Evolutionary conservation across 2,888 invertebrate species (phyloP), one percentile per base, ranked within the genome.

Genomic region (Ceraclea dissimilis): DNA sequence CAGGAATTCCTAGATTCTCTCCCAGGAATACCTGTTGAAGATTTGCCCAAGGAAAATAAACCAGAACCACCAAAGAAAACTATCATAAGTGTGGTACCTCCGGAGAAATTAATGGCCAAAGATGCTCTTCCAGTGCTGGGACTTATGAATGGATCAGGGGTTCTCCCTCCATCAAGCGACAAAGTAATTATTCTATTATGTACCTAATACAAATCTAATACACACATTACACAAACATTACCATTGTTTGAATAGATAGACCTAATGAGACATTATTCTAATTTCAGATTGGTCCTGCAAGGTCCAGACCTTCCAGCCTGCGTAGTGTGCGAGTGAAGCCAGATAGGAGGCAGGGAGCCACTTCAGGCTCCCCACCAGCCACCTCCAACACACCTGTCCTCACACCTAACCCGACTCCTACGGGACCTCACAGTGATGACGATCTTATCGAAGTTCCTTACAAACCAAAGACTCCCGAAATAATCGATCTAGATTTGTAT

Each of bases 271-370:
- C n/a, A n/a, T n/a, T 39, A 16, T 39, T 39, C 13, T 39, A 39
- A 20, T 22, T 49, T 50, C 51, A 51, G 56, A 52, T n/a, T n/a
- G 49, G 50, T 33, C 60, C 57, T 13, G 39, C 56, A 2, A 50
- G 58, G 16, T 56, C 62, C 22, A 34, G 62, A 11, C 52, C 74
- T 1, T 79, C 80, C 13, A 79, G 79, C 2, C 65, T 81, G 50
- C 78, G 86, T 43, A 84, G 83, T 39, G 83, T 86, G 26, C 71
- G 86, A 8, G 85, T 86, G 1, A 86, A 86, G 67, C 60, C 57
- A 4, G 60, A 62, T 51, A 26, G 60, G 57, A 34, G 47, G 62
- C 53, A 44, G 70, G 51, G 34, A 1, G 33, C 54, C 2, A 51
- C 51, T 5, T 26, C 46, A 11, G 34, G 51, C 11, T 34, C 57